Base-by-base conservation (phyloP, 37 sponge, comb jelly and placozoan genomes). In the Amphimedon queenslandica region DNA sequence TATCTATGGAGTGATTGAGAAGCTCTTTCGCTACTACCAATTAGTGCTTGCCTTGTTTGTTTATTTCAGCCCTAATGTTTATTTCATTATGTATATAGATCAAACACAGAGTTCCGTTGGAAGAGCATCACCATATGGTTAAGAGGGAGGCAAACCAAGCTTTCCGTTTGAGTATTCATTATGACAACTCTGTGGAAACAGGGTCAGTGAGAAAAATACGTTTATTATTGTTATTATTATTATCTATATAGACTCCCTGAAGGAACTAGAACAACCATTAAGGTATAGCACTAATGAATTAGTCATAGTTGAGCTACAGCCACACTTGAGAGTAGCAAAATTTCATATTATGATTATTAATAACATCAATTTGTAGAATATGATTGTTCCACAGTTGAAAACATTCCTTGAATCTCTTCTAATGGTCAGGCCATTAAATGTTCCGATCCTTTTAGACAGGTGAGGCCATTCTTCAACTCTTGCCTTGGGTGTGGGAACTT, bases 121-220 rank as follows among this genome's bases (percentile, higher is more conserved):
- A 77, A 71, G 69, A 37, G n/a, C 27, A 24, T 11, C 79, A 72
- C 36, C 69, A 53, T 37, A 43, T 77, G 35, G 6, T 30, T 20
- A 77, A 71, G 69, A 77, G 79, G 27, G 57, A 42, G 13, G 56
- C 70, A n/a, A 35, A 71, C 65, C 79, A 77, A 40, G 69, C 68
- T 1, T 67, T 77, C 55, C 64, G 79, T 2, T 40, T 77, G 2
- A 69, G 31, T 69, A 51, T 51, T 1, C 40, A 39, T 37, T 77
- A 77, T 37, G 69, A 77, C 58, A 16, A 40, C 1, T 16, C 71
- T 24, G 42, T 70, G 53, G 53, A 47, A 13, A 47, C 13, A 18
- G 53, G 53, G 53, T 47, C 8, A 47, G 53, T 47, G 8, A n/a
- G 53, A 47, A 47, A 8, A 8, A 47, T 13, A 47, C 13, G 53